Base-by-base conservation (phyloP, 2,113 vertebrate species). In the Pycnonotus jocosus region DNA sequence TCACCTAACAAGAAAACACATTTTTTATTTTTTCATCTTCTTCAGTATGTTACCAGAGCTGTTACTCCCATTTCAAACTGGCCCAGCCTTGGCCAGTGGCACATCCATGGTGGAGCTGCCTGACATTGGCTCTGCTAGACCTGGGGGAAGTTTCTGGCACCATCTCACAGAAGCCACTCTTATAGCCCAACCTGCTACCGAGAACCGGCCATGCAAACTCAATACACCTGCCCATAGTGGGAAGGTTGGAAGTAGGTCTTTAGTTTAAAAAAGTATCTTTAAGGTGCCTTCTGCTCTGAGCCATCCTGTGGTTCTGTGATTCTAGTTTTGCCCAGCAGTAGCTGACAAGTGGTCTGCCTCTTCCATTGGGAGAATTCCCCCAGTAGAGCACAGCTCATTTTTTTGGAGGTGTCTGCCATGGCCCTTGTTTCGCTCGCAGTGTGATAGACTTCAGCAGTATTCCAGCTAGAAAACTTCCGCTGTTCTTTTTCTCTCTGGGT, bases 401-500 rank as follows among this genome's bases (percentile, higher is more conserved):
- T 76, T 85, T 61, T 0, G 0, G 31, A 31, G 25, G 9, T 54
- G 13, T 51, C 25, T 88, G 22, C 40, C 1, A 1, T 27, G 47
- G 51, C 73, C 81, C 35, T 69, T 47, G 15, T 11, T 79, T 17
- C 0, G 0, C 48, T 68, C 88, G 33, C 62, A 76, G 42, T 28
- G n/a, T 0, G 0, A 17, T 11, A 3, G 66, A 35, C 70, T 91
- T 82, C 30, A 80, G 54, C 61, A 80, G 38, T 73, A 22, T 4
- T 3, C 33, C 45, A 62, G 35, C 51, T 82, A 92, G 45, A 58
- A 74, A 91, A 73, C 54, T 45, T 90, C 11, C 23, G 5, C 27
- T 40, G 23, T 58, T 80, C 15, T 86, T 82, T 95, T 93, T 91
- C 53, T 89, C n/a, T 90, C 71, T 58, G 50, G 16, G 21, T 80